Evolutionary conservation across 2,797 vertebrate species (phyloP).

Genomic region (Chlorospingus flavigularis): DNA sequence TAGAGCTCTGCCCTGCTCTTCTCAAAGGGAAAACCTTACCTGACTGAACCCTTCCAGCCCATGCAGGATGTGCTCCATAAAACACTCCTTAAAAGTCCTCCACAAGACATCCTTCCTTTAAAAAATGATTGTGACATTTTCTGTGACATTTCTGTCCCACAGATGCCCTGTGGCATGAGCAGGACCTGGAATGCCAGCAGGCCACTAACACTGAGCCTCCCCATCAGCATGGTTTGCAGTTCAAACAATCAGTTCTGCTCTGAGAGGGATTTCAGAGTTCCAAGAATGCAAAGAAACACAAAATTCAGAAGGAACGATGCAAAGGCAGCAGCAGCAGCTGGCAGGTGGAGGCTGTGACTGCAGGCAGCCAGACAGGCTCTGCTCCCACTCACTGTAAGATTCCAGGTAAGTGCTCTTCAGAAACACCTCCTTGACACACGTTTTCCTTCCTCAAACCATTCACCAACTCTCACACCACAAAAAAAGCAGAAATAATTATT

Average conservation of each 20-base stretch:
- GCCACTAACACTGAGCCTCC: not conserved
- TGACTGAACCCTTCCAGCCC: not conserved
- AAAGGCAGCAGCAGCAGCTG: not conserved
- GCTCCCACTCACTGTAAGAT: not conserved
- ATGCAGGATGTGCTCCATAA: not conserved
- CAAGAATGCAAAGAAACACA: not conserved
- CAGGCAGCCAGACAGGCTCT: not conserved
- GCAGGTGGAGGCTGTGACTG: not conserved
- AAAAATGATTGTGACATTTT: not conserved
- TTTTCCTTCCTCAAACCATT: not conserved
- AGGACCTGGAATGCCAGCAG: not conserved
- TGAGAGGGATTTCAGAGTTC: not conserved
- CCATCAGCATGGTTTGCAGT: not conserved
- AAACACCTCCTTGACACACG: not conserved
- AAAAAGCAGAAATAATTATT: not conserved
- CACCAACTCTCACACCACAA: not conserved
- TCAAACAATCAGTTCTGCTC: not conserved
- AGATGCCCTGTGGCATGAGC: not conserved
- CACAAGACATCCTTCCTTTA: not conserved
- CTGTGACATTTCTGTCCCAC: not conserved
- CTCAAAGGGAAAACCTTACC: not conserved
- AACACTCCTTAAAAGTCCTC: not conserved
- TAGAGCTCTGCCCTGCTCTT: not conserved
- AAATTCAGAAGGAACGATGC: not conserved
- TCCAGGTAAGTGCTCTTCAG: not conserved